Evolutionary conservation across 2,888 invertebrate species (phyloP), one percentile per base, ranked within the genome.

Genomic region (Drosophila quinaria): DNA sequence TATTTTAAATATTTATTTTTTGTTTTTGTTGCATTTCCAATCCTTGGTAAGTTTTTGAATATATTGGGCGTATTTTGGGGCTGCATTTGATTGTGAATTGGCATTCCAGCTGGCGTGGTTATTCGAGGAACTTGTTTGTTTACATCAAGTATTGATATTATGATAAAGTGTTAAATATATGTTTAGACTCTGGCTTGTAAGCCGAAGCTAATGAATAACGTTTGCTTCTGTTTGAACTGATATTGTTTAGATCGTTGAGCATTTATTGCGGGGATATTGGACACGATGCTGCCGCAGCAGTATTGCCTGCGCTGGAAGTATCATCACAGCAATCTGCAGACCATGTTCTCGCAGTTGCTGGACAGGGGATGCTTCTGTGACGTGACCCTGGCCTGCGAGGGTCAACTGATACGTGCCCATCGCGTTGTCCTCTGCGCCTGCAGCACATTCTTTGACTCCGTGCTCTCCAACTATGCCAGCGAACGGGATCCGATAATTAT

Each of bases 221-320:
- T 39, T 19, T 41, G 15, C n/a, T 25, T 19, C 31, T 44, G n/a
- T 33, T 29, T 19, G 15, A 25, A 3, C 9, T 1, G 22, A 11
- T 15, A 15, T 44, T 59, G 37, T 54, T 58, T 44, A 74, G 74
- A 64, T 70, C 11, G 10, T 33, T 33, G 33, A 55, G 22, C 33
- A n/a, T 8, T 56, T 31, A 9, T 25, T 41, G 70, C 3, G 8
- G 1, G 2, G 52, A 39, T 39, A 52, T 15, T 4, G 39, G 22
- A 59, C 78, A 78, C 22, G 52, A 96, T 96, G 96, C 94, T 95
- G 93, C 86, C 97, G 62, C 97, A 97, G 93, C 97, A 97, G 93
- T 98, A 97, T 94, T 98, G 97, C 92, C 94, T 98, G 85, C 94
- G 97, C 93, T 98, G 97, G 97, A 97, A 97, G 91, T 97, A 97